These are phyloP conservation scores for Epinephelus moara DNA, from an alignment of 2,113 vertebrate genomes.

Conservation along the genomic window DNA sequence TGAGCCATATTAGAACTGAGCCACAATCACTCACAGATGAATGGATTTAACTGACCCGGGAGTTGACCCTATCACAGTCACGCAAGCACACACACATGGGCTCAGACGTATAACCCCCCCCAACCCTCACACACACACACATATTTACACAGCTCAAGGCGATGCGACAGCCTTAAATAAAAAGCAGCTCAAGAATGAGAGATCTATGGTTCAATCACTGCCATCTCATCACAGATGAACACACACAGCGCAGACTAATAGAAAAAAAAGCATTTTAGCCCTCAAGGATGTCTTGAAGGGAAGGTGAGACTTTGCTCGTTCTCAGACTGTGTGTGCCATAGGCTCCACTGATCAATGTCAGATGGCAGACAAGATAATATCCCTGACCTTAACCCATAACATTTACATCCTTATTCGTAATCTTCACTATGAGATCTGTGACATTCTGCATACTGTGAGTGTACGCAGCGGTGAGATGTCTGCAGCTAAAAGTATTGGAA, in stretches of 20 bases:
- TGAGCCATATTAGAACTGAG: conserved; percentile 70
- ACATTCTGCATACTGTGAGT: not conserved
- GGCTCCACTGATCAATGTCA: conserved; percentile 26
- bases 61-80: conserved; percentile 74
- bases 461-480: not conserved
- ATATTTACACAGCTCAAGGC: conserved; percentile 46
- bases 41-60: conserved; percentile 73
- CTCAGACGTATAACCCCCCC: conserved; percentile 19
- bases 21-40: conserved; percentile 71
- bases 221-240: conserved; percentile 28
- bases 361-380: conserved; percentile 5
- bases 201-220: conserved; percentile 44
- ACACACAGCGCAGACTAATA: not conserved
- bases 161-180: conserved; percentile 23
- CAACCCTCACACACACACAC: conserved; percentile 1
- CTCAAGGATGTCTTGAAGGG: conserved; percentile 27
- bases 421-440: not conserved
- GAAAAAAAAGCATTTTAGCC: conserved; percentile 25
- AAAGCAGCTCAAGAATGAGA: conserved; percentile 31
- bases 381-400: not conserved
- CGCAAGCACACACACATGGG: conserved; percentile 40
- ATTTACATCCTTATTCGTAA: not conserved
- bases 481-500: not conserved
- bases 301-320: conserved; percentile 15
- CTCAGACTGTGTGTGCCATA: conserved; percentile 4